Base-by-base conservation (phyloP, 2,113 vertebrate species). In the Madoqua kirkii region DNA sequence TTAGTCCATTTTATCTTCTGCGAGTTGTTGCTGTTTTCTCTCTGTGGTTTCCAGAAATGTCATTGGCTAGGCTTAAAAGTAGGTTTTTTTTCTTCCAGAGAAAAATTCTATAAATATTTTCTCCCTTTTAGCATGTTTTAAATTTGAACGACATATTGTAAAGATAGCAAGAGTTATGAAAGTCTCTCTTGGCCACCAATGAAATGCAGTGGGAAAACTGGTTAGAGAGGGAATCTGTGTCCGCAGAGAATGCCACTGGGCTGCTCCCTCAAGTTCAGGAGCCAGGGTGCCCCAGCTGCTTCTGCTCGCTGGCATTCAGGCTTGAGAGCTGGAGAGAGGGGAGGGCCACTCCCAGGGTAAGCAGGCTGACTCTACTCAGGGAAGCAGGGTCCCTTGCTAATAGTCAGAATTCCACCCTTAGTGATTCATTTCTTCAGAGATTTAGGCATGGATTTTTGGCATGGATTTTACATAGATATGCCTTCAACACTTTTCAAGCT, bases 21-120 rank as follows among this genome's bases (percentile, higher is more conserved):
- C 43, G 52, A 96, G 84, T 97, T 98, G 95, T 97, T 96, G 97
- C 97, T 98, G 96, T 96, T 98, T 98, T 98, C 93, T 95, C 91
- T 97, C 97, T 98, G 97, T 95, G 97, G 96, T 97, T 98, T 98
- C 97, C 97, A 98, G 97, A 98, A 98, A 98, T 98, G 97, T 98
- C 96, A 98, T 98, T 98, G 97, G 96, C 97, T 97, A 85, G 52
- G 96, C 97, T 98, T 97, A 97, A 98, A 98, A 98, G 97, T 94
- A 97, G 95, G 59, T n/a, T 96, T 96, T 98, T 96, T 96, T 87
- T 81, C 95, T 95, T 76, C 15, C 98, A 86, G 96, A 98, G 97
- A 98, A 96, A 98, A 82, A 97, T 97, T 98, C 89, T 98, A 96
- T 98, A 98, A 98, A 97, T 97, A 95, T 97, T 98, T 98, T 57